Base-by-base conservation (phyloP, 92 coral and sea anemone genomes). In the Anthopleura xanthogrammica region DNA sequence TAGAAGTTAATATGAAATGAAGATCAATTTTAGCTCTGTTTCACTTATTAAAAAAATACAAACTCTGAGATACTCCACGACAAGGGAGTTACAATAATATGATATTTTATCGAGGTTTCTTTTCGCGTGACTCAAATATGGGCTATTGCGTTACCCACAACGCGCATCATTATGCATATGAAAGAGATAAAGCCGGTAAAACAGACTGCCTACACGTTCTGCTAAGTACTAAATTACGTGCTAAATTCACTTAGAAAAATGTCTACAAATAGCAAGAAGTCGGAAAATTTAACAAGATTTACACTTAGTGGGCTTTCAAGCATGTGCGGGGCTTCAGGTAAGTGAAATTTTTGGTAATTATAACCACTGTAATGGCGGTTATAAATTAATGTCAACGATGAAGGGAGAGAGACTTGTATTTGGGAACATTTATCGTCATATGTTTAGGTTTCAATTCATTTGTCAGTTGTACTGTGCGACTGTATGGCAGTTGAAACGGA, bases 241-340 rank as follows among this genome's bases (percentile, higher is more conserved):
- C 64, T 41, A 41, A 36, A 40, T 43, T 79, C 24, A 64, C 10
- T n/a, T 3, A 62, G 22, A 19, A 22, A 41, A 80, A 81, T 81
- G 84, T 68, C 84, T 70, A 66, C 13, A 70, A 81, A 71, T 4
- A 41, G 24, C 16, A 23, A 14, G 10, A 79, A 88, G 39, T 83
- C 91, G 22, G 93, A 92, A 43, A 92, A 90, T 82, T 52, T 85
- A 0, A 89, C 87, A 60, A 81, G 95, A 57, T 92, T 92, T 87
- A 82, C 77, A 6, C 82, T 92, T 77, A 92, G 95, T 56, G 95
- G 95, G 29, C 39, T 74, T 43, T 90, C 95, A 4, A 92, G 87
- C 72, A 92, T 92, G 95, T 92, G 93, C 64, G 95, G 87, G 4
- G 95, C 93, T 13, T 72, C 93, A 76, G 91, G 95, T 92, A 43